Evolutionary conservation across 2,888 invertebrate genomes (phyloP), one percentile per base, ranked within the genome.

Genomic region (Sphaerophoria taeniata): DNA sequence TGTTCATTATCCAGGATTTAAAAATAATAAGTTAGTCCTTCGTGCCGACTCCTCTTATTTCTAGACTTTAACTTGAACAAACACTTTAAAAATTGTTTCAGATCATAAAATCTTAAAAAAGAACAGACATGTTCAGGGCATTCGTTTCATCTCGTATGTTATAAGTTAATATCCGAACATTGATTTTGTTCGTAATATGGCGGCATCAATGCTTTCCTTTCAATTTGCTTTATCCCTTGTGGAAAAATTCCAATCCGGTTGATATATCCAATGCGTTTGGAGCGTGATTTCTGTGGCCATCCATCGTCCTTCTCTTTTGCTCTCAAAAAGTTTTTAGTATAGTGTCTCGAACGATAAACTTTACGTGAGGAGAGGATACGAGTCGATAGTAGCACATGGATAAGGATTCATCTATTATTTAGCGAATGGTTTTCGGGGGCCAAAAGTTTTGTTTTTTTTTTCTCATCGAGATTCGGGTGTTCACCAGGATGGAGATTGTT

Each of bases 121-220:
- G n/a, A 36, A 51, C 24, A 24, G 24, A 24, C 24, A 67, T 43
- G 9, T 24, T 80, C 11, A 72, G 84, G 79, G 69, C 76, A 76
- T 85, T 81, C 72, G 84, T 75, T 85, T 77, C 76, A 81, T 85
- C 24, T 24, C 81, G 76, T 81, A 76, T 81, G 81, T 85, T 85
- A 85, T n/a, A 85, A 85, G 85, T 85, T 85, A 85, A 85, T 85
- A 85, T 85, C 80, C 72, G 76, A 85, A 72, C 81, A 85, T 81
- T 85, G 85, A 85, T 85, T 85, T 81, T 76, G 76, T 72, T 81
- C 85, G 80, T 85, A 85, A 85, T 81, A 85, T 80, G 81, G 76
- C 76, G 81, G 76, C 75, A 72, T 61, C 81, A 55, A 39, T 71
- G 81, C 75, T 81, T 85, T 85, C 85, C 81, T 85, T 85, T 80